These are phyloP conservation scores for Zaprionus taronus DNA, from an alignment of 1,140 invertebrate species.

Conservation along the genomic window DNA sequence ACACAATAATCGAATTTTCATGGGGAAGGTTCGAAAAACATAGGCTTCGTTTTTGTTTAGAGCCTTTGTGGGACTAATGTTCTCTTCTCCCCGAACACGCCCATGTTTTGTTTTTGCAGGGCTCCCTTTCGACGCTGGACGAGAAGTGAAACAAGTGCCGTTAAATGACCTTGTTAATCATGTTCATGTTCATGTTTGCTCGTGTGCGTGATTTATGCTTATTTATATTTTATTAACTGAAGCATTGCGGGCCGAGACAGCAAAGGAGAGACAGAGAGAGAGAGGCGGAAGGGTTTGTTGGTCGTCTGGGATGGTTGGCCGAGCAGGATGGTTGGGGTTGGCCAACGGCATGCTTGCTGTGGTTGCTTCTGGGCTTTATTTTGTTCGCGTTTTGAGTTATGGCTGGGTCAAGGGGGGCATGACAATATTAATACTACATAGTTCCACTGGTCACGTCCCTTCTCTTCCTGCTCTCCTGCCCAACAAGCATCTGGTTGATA, in stretches of 20 bases:
- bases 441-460: constrained; percentile 14
- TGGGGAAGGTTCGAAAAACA: constrained; percentile 9
- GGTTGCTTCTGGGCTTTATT: constrained; percentile 1
- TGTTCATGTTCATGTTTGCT: constrained; percentile 64
- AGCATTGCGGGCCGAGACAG: constrained; percentile 23
- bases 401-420: constrained; percentile 23
- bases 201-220: constrained; percentile 80
- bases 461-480: neutral
- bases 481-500: neutral
- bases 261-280: neutral
- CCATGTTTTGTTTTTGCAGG: constrained; percentile 28
- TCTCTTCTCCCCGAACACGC: constrained; percentile 25
- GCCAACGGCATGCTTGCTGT: neutral
- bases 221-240: constrained; percentile 81
- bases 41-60: constrained; percentile 34
- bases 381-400: constrained; percentile 43
- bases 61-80: constrained; percentile 63
- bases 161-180: constrained; percentile 81
- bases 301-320: neutral
- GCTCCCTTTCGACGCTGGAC: constrained; percentile 3
- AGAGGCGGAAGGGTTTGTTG: neutral
- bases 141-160: constrained; percentile 66
- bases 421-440: constrained; percentile 29
- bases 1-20: constrained; percentile 77
- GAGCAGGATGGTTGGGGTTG: neutral